Percentiles rank a stretch among this genome's conserved stretches.
phyloP scores from a whole-genome alignment of 2,888 invertebrate genomes.

The Eupithecia subfuscata region DNA sequence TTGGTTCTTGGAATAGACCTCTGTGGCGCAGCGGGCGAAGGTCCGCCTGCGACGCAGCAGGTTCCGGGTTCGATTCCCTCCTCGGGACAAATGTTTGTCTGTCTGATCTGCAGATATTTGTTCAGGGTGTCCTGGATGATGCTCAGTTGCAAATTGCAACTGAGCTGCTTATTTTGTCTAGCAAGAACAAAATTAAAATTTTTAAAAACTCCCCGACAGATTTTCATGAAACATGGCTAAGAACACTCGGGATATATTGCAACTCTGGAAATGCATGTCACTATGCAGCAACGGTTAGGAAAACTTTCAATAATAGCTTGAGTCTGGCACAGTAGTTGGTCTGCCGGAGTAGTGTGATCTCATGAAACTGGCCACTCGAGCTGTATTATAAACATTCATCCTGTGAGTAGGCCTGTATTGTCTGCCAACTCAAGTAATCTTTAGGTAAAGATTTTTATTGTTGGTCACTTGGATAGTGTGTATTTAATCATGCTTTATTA shows the following conservation, averaged over 20 bases:
- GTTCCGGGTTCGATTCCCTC: too few species aligned
- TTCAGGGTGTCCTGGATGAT: too few species aligned
- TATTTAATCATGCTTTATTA: background rate
- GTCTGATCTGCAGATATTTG: too few species aligned
- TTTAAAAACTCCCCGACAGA: too few species aligned
- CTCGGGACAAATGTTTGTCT: too few species aligned
- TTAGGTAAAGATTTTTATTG: background rate
- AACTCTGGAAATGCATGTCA: background rate
- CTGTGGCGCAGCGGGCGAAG: too few species aligned
- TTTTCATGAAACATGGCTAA: too few species aligned
- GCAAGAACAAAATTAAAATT: too few species aligned
- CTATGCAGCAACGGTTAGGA: background rate
- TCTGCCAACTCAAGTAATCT: background rate
- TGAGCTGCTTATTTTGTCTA: too few species aligned
- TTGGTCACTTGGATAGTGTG: background rate
- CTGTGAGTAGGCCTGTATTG: background rate
- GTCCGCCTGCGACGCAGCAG: too few species aligned
- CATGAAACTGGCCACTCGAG: constrained; percentile 9
- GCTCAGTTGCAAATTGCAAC: too few species aligned
- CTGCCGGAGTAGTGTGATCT: background rate
- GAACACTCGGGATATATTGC: too few species aligned
- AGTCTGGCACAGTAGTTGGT: constrained; percentile 7
- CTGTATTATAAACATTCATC: constrained; percentile 16
- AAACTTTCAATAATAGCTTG: constrained; percentile 5
- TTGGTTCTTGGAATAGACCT: background rate